Evolutionary conservation across 2,797 vertebrate genomes (phyloP), one percentile per base, ranked within the genome.

Genomic region (Scolopax bukidnonensis): DNA sequence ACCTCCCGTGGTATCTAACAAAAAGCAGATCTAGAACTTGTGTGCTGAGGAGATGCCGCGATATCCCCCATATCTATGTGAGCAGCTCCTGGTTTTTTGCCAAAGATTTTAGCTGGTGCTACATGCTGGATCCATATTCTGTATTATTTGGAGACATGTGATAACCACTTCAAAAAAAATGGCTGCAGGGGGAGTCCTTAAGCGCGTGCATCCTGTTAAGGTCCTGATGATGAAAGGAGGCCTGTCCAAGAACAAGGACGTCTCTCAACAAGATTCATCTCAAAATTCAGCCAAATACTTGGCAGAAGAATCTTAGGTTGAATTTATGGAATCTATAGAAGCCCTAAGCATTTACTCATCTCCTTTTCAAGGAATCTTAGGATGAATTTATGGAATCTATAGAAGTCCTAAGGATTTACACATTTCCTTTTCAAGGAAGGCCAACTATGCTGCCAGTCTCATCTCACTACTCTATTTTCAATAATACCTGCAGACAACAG

Each of bases 11-110:
- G 30, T 8, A 43, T 45, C 45, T 5, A 19, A 54, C 30, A 63
- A 17, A 27, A 47, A 43, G 10, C 1, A 20, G 36, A n/a, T 14
- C 28, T 21, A 40, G 24, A 40, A 23, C 5, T 10, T 9, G 23
- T 4, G 50, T 36, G 20, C 56, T 28, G 10, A 7, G 18, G 25
- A 45, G 43, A 23, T 0, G 5, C 0, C n/a, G 33, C 0, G 0
- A 53, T 6, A 12, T 9, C 9, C 25, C 70, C 70, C 12, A 0
- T 3, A 9, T 6, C 33, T 11, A 1, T 11, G 7, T 2, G 20
- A 80, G 32, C 51, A 27, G 36, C 47, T 59, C 54, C 48, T 24
- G 36, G 5, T 36, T 4, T 48, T 57, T 18, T 51, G 56, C 33
- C 61, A 12, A 13, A 28, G 30, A 9, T 17, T 51, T 47, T 19